Conservation (phyloP, 1,140 invertebrate genomes). For the Stegodyphus dumicola region DNA sequence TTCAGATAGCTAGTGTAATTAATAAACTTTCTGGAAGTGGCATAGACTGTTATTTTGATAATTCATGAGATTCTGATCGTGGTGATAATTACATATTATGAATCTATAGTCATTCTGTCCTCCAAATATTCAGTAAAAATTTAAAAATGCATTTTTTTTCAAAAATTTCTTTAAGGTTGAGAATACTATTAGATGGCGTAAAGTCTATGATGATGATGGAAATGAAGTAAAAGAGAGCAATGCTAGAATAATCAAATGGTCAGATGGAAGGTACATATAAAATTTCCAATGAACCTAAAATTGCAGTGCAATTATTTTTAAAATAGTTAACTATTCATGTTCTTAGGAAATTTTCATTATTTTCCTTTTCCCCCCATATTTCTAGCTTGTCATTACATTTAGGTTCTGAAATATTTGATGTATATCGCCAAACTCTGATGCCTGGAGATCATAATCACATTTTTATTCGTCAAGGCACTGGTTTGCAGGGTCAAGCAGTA, state of each 20-base stretch:
- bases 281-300: not conserved
- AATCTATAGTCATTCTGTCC: too few relatives aligned
- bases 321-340: not conserved
- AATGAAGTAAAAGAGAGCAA: conserved; percentile 92
- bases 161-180: conserved; percentile 76
- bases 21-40: too few relatives aligned
- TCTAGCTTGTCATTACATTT: conserved; percentile 94
- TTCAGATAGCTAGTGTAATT: too few relatives aligned
- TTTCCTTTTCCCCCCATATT: conserved; percentile 45
- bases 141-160: too few relatives aligned
- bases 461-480: conserved; percentile 96
- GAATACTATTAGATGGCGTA: conserved; percentile 98
- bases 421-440: conserved; percentile 90
- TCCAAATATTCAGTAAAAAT: too few relatives aligned
- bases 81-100: too few relatives aligned
- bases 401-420: conserved; percentile 97
- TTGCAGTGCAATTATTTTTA: not conserved
- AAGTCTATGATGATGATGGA: conserved; percentile 81
- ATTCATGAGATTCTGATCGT: too few relatives aligned
- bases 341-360: not conserved
- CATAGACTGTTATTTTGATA: too few relatives aligned
- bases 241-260: conserved; percentile 95
- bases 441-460: conserved; percentile 94
- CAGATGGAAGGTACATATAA: conserved; percentile 81
- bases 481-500: conserved; percentile 96